These are phyloP conservation scores for Anolis carolinensis DNA, from an alignment of 2,113 vertebrate species.

Conservation along the genomic window DNA sequence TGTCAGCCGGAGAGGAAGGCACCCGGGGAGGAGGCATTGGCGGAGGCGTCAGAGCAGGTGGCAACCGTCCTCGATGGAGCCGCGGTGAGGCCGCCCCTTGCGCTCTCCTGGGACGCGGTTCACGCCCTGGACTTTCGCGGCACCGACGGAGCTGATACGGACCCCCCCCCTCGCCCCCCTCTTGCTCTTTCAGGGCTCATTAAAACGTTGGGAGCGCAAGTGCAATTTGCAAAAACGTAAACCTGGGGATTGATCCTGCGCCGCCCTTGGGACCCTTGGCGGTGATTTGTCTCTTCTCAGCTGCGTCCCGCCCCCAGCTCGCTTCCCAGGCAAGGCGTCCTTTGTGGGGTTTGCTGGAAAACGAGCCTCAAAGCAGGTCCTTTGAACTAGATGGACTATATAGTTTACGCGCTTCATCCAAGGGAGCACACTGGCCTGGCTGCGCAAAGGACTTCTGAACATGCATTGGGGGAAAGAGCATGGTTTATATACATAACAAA, in stretches of 20 bases:
- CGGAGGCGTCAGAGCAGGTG: slow-evolving; percentile 86
- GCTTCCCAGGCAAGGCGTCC: no score
- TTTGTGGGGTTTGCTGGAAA: no score
- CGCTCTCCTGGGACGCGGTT: slow-evolving; percentile 74
- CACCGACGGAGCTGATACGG: slow-evolving; percentile 69
- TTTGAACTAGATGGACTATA: no score
- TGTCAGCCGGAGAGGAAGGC: slow-evolving; percentile 84
- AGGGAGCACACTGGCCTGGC: slow-evolving; percentile 67
- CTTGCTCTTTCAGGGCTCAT: slow-evolving; percentile 69
- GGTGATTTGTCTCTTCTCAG: slow-evolving; percentile 69
- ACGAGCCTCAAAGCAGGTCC: no score
- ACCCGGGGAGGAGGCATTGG: no score
- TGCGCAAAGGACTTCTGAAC: slow-evolving; percentile 69
- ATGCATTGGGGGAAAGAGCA: slow-evolving; percentile 49
- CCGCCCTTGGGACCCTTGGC: slow-evolving; percentile 40
- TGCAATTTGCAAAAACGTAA: slow-evolving; percentile 74
- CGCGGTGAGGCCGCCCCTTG: slow-evolving; percentile 82
- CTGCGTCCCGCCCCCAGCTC: slow-evolving; percentile 38
- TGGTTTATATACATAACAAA: neutral
- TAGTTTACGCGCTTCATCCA: slow-evolving; percentile 79
- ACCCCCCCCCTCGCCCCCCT: slow-evolving; percentile 70
- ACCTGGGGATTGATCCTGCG: slow-evolving; percentile 73
- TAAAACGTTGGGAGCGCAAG: slow-evolving; percentile 81
- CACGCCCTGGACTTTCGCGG: slow-evolving; percentile 78
- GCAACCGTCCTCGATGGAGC: slow-evolving; percentile 84